Conservation (phyloP, 2,888 invertebrate species). For the Diploptera punctata region DNA sequence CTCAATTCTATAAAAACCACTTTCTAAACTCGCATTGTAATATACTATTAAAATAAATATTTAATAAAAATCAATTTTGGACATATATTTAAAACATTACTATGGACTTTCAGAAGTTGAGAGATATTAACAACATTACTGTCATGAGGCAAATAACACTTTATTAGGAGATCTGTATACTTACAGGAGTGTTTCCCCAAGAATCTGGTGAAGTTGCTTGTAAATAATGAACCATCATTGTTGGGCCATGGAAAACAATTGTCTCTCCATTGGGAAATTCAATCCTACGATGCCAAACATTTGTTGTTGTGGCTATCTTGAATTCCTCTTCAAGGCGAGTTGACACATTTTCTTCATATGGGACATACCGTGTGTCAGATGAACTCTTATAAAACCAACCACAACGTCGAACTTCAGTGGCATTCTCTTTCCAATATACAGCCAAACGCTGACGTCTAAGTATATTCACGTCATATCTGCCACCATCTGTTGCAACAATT, state of each 20-base stretch:
- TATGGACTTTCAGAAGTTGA: no score
- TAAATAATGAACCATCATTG: conserved; percentile 85
- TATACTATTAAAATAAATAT: no score
- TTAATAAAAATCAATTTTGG: no score
- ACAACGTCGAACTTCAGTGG: conserved; percentile 82
- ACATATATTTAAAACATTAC: no score
- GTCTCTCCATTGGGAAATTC: conserved; percentile 81
- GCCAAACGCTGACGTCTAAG: conserved; percentile 69
- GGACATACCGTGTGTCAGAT: conserved; percentile 80
- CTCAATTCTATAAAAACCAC: no score
- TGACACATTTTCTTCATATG: conserved; percentile 86
- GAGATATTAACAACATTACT: no score
- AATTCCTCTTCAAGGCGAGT: conserved; percentile 86
- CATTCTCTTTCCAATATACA: conserved; percentile 85
- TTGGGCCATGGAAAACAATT: conserved; percentile 86
- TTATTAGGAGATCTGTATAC: no score
- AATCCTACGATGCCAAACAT: conserved; percentile 85
- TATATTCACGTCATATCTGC: conserved; percentile 89
- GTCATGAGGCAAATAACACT: no score
- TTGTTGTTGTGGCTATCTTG: conserved; percentile 72
- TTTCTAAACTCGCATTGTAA: no score
- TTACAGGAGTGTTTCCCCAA: conserved; percentile 77
- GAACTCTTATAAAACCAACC: conserved; percentile 94
- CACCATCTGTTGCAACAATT: conserved; percentile 81
- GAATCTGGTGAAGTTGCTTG: conserved; percentile 71